Evolutionary conservation across 2,113 vertebrate species (phyloP).

Genomic region (Brachyhypopomus occidentalis): DNA sequence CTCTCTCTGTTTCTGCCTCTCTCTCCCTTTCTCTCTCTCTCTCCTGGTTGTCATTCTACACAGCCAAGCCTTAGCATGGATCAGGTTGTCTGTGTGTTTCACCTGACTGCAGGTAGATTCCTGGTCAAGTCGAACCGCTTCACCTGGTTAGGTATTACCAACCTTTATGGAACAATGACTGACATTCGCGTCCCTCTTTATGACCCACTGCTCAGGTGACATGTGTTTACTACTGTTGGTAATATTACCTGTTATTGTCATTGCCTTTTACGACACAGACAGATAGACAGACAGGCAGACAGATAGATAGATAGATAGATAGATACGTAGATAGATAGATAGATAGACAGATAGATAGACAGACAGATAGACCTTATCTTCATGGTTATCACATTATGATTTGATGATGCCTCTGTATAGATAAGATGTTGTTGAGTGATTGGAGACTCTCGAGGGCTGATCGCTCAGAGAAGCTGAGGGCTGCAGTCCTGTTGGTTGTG

Average conservation of each 20-base stretch:
- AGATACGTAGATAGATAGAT: too few species aligned
- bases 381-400: not conserved
- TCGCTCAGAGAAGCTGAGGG: not conserved
- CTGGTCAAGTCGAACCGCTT: not conserved
- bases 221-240: not conserved
- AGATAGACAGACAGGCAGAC: too few species aligned
- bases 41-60: too few species aligned
- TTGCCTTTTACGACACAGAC: too few species aligned
- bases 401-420: not conserved
- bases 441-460: not conserved
- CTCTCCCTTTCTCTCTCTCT: not conserved
- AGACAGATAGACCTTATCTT: not conserved
- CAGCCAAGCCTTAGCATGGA: too few species aligned
- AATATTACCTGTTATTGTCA: too few species aligned
- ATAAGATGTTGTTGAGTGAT: not conserved
- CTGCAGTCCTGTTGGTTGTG: slow-evolving; percentile 5
- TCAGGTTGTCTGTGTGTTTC: slow-evolving; percentile 6
- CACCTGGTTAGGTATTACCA: not conserved
- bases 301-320: too few species aligned
- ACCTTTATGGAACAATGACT: slow-evolving; percentile 12
- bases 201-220: not conserved
- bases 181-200: not conserved
- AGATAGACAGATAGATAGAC: too few species aligned
- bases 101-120: not conserved
- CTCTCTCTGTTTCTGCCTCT: too few species aligned